Conservation (phyloP, 2,797 vertebrate genomes). For the Petrocephalus sullivani region DNA sequence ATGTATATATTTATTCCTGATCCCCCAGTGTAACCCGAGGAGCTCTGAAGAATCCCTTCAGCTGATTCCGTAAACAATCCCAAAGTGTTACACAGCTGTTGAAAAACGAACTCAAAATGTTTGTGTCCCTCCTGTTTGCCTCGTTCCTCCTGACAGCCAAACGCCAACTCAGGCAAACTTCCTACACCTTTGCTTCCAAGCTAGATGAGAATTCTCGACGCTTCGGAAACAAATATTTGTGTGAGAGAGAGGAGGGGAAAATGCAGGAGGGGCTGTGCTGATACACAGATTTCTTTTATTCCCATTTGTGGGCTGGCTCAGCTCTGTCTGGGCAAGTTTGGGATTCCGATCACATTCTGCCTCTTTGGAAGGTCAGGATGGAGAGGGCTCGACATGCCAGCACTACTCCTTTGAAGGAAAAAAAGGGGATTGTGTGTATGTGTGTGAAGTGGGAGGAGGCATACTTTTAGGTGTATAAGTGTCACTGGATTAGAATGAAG, state of each 20-base stretch:
- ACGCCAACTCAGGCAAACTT: slow-evolving; percentile 20
- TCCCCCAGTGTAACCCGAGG: neutral
- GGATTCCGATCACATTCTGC: slow-evolving; percentile 41
- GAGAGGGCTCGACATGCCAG: slow-evolving; percentile 28
- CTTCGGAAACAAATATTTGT: slow-evolving; percentile 43
- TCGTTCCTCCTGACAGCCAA: neutral
- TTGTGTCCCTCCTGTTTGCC: neutral
- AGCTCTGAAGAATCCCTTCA: neutral
- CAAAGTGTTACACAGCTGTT: neutral
- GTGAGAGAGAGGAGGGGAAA: slow-evolving; percentile 11
- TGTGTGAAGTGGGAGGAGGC: neutral
- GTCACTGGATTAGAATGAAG: neutral
- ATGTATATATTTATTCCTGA: neutral
- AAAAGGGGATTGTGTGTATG: slow-evolving; percentile 14
- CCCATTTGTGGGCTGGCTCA: slow-evolving; percentile 27
- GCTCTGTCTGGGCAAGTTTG: slow-evolving; percentile 35
- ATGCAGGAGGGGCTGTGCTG: neutral
- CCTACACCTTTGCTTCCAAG: slow-evolving; percentile 19
- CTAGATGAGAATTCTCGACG: slow-evolving; percentile 24
- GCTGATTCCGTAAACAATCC: neutral
- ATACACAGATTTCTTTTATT: slow-evolving; percentile 15
- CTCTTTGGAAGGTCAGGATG: slow-evolving; percentile 36
- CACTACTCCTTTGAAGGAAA: slow-evolving; percentile 29
- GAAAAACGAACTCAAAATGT: neutral
- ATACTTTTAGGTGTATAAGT: neutral